phyloP scores from a whole-genome alignment of 2,113 vertebrate species.

The Callipepla californica region DNA sequence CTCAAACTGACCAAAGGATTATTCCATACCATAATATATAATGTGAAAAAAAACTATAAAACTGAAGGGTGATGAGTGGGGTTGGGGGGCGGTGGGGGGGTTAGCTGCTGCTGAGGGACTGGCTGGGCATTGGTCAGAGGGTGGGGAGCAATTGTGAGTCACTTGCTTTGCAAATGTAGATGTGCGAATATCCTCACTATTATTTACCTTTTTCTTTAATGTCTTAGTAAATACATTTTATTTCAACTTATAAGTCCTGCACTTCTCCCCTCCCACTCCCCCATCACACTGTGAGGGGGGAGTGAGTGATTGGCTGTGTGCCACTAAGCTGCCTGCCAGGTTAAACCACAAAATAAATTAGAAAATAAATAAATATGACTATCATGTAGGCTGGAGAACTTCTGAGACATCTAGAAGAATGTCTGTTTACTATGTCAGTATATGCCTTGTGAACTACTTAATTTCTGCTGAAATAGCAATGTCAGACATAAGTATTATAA shows the following conservation, averaged over 20 bases:
- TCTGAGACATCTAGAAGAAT: not conserved
- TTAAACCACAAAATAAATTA: not conserved
- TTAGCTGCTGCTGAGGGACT: not conserved
- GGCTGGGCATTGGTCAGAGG: no score
- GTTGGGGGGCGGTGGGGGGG: no score
- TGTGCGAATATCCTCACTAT: no score
- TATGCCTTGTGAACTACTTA: not conserved
- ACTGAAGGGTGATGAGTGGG: not conserved
- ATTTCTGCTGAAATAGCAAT: not conserved
- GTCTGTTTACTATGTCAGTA: not conserved
- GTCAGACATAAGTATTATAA: not conserved
- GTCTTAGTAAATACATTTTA: no score
- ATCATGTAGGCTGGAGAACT: not conserved
- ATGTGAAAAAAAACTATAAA: not conserved
- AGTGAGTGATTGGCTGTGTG: no score
- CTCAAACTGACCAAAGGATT: not conserved
- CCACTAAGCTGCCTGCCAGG: no score
- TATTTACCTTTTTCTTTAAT: no score
- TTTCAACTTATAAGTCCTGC: no score
- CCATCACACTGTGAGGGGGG: no score
- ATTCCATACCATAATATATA: not conserved
- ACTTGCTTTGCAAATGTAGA: no score
- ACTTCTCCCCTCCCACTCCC: no score
- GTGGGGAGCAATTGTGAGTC: not conserved
- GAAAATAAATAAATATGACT: not conserved